These are phyloP conservation scores for Osmerus mordax DNA, from an alignment of 2,113 vertebrate species.

Conservation along the genomic window DNA sequence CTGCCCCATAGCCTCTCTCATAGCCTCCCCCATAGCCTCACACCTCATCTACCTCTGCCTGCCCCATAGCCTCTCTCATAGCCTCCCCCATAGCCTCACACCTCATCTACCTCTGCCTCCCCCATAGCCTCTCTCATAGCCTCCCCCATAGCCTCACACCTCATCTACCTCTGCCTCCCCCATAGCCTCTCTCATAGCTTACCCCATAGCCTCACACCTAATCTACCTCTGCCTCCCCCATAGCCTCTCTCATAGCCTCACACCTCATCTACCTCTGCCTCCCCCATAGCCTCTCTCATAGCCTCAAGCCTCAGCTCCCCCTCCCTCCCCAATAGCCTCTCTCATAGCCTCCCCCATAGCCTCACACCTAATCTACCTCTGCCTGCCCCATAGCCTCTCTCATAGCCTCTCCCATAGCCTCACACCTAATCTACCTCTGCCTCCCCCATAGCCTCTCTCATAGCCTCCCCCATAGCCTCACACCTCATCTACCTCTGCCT, in stretches of 20 bases:
- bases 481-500: constrained; percentile 45
- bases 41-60: constrained; percentile 45
- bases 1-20: no score
- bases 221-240: constrained; percentile 35
- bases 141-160: background rate
- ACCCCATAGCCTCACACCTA: constrained; percentile 24
- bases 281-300: no score
- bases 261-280: no score
- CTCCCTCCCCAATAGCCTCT: no score
- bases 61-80: constrained; percentile 3
- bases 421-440: no score
- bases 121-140: background rate
- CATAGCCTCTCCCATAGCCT: no score
- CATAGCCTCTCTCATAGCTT: background rate
- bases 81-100: constrained; percentile 17
- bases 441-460: no score
- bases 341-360: background rate
- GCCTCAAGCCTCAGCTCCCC: no score
- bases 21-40: background rate
- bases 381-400: constrained; percentile 10
- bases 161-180: background rate
- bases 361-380: constrained; percentile 45
- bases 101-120: constrained; percentile 44
- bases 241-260: background rate
- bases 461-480: background rate